A percentile compares a stretch with the other conserved stretches of the same genome.
Conservation (phyloP, 2,888 invertebrate genomes). For the Eristalis tenax region DNA sequence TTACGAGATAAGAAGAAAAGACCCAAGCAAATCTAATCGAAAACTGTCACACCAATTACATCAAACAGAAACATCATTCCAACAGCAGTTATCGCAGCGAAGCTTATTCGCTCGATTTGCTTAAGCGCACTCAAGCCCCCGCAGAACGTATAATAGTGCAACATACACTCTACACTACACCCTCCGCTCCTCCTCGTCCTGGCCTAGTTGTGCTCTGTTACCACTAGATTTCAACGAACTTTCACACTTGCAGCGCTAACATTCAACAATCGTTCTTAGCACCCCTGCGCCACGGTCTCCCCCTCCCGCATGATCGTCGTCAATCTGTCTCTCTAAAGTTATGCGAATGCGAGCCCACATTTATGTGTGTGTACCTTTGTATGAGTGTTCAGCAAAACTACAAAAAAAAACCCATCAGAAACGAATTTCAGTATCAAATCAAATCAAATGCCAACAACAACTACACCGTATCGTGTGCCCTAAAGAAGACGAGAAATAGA, state of each 20-base stretch:
- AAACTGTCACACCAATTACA: background rate
- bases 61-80: conserved; percentile 12
- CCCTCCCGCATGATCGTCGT: background rate
- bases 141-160: background rate
- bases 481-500: conserved; percentile 25
- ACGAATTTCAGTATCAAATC: conserved; percentile 70
- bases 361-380: background rate
- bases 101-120: conserved; percentile 54
- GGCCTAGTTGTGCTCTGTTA: background rate
- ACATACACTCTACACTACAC: background rate
- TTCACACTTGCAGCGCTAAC: conserved; percentile 54
- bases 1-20: background rate
- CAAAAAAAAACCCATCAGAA: conserved; percentile 26
- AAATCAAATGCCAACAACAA: conserved; percentile 61
- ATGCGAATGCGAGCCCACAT: conserved; percentile 34
- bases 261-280: conserved; percentile 48
- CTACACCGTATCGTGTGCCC: conserved; percentile 34
- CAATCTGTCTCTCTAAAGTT: conserved; percentile 36
- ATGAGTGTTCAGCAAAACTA: background rate
- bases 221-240: conserved; percentile 31
- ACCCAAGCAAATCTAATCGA: background rate
- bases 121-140: conserved; percentile 52
- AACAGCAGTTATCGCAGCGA: conserved; percentile 31
- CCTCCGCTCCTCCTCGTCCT: background rate
- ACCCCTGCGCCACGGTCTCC: background rate